Evolutionary conservation across 2,888 invertebrate species (phyloP), one percentile per base, ranked within the genome.

Genomic region (Caenorhabditis angaria): DNA sequence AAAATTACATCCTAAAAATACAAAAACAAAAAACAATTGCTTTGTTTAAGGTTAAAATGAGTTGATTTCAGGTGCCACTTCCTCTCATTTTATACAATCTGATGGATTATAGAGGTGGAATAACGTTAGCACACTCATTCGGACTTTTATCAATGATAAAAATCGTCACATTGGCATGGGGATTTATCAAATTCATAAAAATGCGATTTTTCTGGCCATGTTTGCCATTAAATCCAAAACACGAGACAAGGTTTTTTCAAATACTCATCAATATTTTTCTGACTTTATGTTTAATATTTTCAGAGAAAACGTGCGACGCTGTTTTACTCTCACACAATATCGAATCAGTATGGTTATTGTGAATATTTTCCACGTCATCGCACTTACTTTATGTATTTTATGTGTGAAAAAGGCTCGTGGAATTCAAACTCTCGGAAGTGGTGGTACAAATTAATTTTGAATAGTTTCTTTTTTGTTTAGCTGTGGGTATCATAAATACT

Each of bases 191-290:
- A 60, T 87, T 87, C 72, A 82, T 84, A 14, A 87, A 87, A 66
- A 78, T 87, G 12, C 80, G 83, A 22, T 87, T 87, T 70, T 88
- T 87, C 72, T 87, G 87, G 87, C 82, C 82, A 10, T 83, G 82
- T 47, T 76, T 85, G 12, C 84, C 85, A 18, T 60, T 84, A 12
- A 86, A 87, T 60, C 86, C 86, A n/a, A 86, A 86, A 66, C 86
- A 86, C 54, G 81, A 84, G 35, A 57, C 68, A 14, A 72, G 70
- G 81, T 81, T 47, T 47, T n/a, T n/a, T 18, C 6, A 14, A 32
- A 8, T 32, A 8, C 6, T 22, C 8, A 25, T 12, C 14, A 25
- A 59, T 27, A 47, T 12, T 59, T 59, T 35, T 8, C 47, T 22
- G n/a, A 1, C 27, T 28, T 10, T 10, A 61, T n/a, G 29, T 48